Evolutionary conservation across 2,797 vertebrate genomes (phyloP), one percentile per base, ranked within the genome.

Genomic region (Crenichthys baileyi): DNA sequence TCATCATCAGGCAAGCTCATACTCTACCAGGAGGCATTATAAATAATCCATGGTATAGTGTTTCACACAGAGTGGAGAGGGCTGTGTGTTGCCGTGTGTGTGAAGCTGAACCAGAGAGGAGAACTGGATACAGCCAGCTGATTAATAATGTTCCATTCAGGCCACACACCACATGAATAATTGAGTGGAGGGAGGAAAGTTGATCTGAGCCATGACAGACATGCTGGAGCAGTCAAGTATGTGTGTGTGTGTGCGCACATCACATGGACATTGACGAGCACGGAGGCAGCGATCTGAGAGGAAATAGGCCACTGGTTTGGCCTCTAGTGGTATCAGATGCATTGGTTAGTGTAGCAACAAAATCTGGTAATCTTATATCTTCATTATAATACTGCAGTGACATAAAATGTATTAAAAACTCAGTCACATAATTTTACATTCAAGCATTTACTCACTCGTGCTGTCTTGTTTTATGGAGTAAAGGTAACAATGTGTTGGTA

Each of bases 111-210:
- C 90, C 83, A 87, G 85, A 89, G 78, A 84, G 67, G 90, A 92
- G 88, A 95, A 95, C 91, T 85, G 79, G 94, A 95, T 94, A 91
- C 90, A 83, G 76, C 84, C 75, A 89, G 89, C 82, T 90, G 88
- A 92, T 94, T 87, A 94, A 95, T 94, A 94, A 94, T 95, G 92
- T 93, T 93, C 87, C 86, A 94, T 85, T 84, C 81, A 83, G 91
- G 87, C 91, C 81, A 87, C 90, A 92, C 90, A 85, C 80, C 77
- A 51, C 87, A 94, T 96, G 84, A 96, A 96, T 95, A 94, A 95
- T 96, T 94, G 79, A 96, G 86, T 39, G 75, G 76, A 68, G 78
- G 79, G 78, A 78, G 73, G 95, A 94, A 95, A 96, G 85, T 85
- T 85, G 93, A 95, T 94, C 94, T 76, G 79, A 72, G 80, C 73